Evolutionary conservation across 2,888 invertebrate species (phyloP).

Genomic region (Lepidocyrtoides sp.): DNA sequence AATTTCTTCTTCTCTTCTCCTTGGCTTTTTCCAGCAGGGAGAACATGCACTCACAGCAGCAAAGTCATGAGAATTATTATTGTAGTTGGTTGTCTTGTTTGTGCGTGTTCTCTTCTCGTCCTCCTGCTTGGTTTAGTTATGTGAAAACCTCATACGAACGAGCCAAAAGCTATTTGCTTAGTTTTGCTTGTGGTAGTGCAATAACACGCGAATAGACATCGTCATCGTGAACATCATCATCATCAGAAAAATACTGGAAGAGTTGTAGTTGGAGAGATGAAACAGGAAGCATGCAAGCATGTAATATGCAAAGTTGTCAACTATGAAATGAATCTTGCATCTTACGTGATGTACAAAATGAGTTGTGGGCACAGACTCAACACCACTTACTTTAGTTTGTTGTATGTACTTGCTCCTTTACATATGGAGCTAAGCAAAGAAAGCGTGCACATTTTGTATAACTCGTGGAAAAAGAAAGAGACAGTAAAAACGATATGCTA

Average conservation of each 20-base stretch:
- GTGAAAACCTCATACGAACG: not conserved
- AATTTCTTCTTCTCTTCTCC: conserved; percentile 54
- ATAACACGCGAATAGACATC: conserved; percentile 54
- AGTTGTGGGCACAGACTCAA: too few relatives aligned
- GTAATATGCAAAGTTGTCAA: conserved; percentile 77
- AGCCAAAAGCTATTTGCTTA: conserved; percentile 48
- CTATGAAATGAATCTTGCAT: conserved; percentile 64
- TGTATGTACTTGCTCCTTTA: too few relatives aligned
- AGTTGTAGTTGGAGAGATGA: not conserved
- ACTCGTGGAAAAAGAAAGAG: not conserved
- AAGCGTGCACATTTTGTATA: too few relatives aligned
- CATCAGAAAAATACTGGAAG: conserved; percentile 18
- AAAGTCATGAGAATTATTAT: conserved; percentile 47
- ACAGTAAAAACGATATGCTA: not conserved
- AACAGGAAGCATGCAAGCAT: conserved; percentile 53
- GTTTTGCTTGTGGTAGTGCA: conserved; percentile 44
- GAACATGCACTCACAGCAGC: not conserved
- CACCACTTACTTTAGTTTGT: too few relatives aligned
- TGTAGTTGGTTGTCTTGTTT: conserved; percentile 42
- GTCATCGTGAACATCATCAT: not conserved
- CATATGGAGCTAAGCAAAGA: too few relatives aligned
- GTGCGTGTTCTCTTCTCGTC: not conserved
- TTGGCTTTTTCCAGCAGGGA: conserved; percentile 33
- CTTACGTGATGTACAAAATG: too few relatives aligned
- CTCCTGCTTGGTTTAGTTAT: too few relatives aligned